Base-by-base conservation (phyloP, 2,797 vertebrate genomes). In the Otolemur crassicaudatus region DNA sequence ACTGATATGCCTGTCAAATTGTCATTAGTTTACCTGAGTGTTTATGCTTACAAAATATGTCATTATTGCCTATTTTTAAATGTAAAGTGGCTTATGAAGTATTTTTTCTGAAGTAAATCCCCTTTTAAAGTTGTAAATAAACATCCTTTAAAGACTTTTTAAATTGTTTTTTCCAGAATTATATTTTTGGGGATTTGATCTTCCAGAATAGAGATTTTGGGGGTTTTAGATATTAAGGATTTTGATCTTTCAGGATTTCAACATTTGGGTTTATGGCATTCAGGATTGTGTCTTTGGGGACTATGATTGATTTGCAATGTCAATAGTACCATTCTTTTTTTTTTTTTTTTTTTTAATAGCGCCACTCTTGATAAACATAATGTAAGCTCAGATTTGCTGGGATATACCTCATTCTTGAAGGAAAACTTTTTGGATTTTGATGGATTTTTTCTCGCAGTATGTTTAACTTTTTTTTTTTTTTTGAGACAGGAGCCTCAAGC, bases 241-340 rank as follows among this genome's bases (percentile, higher is more conserved):
- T 73, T 43, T 73, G 70, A 73, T 40, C 70, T 73, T 73, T 73
- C 40, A 12, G 70, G 70, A 73, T 40, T 43, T 43, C 70, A 43
- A 73, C 70, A 23, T 40, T 72, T 9, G 34, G 37, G 37, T 40
- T 72, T 72, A 43, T 73, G 37, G 23, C 37, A 43, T 43, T 73
- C 25, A 25, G 40, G 3, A 27, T 73, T 73, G 70, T 43, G 14
- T 73, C 70, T 73, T 40, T 37, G 9, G 22, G 34, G 34, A 25
- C 22, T 23, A 13, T 23, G 20, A 72, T 40, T 23, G 34, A 4
- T 34, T 73, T 23, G 37, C 29, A 5, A 7, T 7, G 10, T 25
- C 77, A 29, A 0, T 7, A 2, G 37, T 3, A 4, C 29, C 76
- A 19, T 5, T 3, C 34, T 6, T n/a, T n/a, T n/a, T n/a, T n/a